Evolutionary conservation across 1,140 invertebrate species (phyloP).

Genomic region (Lepidurus arcticus): DNA sequence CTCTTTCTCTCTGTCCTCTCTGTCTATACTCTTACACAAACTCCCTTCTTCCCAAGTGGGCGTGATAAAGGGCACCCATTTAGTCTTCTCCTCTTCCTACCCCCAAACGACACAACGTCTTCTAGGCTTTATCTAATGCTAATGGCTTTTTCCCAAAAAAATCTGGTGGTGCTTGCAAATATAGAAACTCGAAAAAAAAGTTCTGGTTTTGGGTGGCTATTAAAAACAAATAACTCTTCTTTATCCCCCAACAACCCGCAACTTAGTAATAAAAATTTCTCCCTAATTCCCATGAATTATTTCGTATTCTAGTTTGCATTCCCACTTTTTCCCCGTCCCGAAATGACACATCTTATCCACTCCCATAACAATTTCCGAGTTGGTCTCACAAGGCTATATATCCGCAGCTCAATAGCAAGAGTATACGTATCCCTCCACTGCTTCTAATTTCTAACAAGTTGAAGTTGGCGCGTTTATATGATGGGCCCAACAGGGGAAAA

Average conservation of each 20-base stretch:
- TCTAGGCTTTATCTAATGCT: no score
- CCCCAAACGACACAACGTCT: no score
- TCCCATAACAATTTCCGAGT: no score
- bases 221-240: slow-evolving; percentile 4
- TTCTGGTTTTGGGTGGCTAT: neutral
- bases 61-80: neutral
- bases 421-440: neutral
- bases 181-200: neutral
- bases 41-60: neutral
- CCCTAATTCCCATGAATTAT: slow-evolving; percentile 11
- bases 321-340: neutral
- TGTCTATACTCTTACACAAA: neutral
- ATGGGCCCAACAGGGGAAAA: neutral
- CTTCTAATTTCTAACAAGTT: slow-evolving; percentile 11
- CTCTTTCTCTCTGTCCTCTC: neutral
- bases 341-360: neutral
- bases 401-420: no score
- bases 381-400: no score
- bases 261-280: neutral
- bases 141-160: no score
- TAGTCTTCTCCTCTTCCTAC: neutral
- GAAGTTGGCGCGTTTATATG: neutral
- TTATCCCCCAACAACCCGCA: neutral
- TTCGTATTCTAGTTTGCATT: neutral
- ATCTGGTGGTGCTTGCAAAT: no score